Base-by-base conservation (phyloP, 2,888 invertebrate genomes). In the Smittia sp. region DNA sequence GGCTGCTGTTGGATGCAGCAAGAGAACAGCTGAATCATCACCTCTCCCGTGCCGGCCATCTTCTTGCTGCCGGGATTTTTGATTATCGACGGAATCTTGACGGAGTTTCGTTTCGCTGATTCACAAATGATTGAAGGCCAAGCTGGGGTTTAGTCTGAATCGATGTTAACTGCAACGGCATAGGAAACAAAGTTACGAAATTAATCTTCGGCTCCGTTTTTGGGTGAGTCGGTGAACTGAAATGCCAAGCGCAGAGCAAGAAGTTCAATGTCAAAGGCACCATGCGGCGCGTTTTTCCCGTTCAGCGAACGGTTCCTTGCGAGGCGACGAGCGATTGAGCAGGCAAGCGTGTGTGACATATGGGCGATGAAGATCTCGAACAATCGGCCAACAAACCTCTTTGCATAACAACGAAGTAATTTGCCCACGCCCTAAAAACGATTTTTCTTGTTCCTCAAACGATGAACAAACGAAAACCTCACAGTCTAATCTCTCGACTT, bases 21-120 rank as follows among this genome's bases (percentile, higher is more conserved):
- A 76, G 93, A 92, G 84, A 94, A 94, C 90, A 94, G 94, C 80
- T 94, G 94, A 77, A 94, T 87, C 93, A 93, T 93, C 79, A 94
- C 88, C 82, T 94, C 94, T 76, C 91, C 90, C 77, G 90, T 88
- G 78, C 86, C 87, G 75, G 72, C 62, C 72, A 72, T 72, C 24
- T 72, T 58, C n/a, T 72, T 72, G 7, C 32, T 62, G 54, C 69
- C 69, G 69, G 69, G 41, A 41, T 41, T 41, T 69, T 69, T 54
- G 41, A 69, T 54, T n/a, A 54, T 52, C 20, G 41, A 69, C 69
- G 69, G 69, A 69, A 69, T 69, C 52, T 52, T 69, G 54, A 67
- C 9, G 58, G 58, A 7, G n/a, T 58, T 58, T 46, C 46, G 11
- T 46, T 6, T 46, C 46, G 46, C 15, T 3, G 32, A 6, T 32